These are phyloP conservation scores for Alviniconcha strummeri DNA, from an alignment of 2,888 invertebrate genomes.

Conservation along the genomic window DNA sequence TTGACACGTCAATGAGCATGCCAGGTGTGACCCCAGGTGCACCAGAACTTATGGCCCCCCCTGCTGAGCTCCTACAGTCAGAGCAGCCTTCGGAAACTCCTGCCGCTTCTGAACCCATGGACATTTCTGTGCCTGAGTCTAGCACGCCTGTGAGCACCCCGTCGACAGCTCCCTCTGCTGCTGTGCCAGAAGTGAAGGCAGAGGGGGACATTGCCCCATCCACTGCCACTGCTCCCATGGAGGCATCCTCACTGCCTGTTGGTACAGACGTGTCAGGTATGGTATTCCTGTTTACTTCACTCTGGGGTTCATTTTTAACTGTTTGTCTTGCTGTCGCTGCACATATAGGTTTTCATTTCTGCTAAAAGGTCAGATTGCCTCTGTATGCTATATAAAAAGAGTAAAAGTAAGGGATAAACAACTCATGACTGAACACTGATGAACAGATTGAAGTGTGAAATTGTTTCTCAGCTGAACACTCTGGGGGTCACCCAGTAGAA, in stretches of 20 bases:
- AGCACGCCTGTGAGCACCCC: conserved; percentile 21
- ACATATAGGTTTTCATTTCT: background rate
- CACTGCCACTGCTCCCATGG: conserved; percentile 2
- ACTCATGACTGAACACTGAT: too few relatives aligned
- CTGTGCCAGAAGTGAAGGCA: conserved; percentile 32
- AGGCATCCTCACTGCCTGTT: background rate
- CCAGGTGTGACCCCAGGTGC: background rate
- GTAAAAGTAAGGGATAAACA: too few relatives aligned
- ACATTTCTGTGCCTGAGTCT: background rate
- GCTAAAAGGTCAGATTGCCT: background rate
- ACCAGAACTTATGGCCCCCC: conserved; percentile 3
- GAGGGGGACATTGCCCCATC: conserved; percentile 26
- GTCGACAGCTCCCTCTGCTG: conserved; percentile 33
- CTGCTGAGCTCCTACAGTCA: conserved; percentile 26
- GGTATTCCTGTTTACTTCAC: background rate
- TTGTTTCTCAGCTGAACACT: too few relatives aligned
- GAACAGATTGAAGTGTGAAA: too few relatives aligned
- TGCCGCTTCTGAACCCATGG: conserved; percentile 15
- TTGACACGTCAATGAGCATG: too few relatives aligned
- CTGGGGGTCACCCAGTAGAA: too few relatives aligned
- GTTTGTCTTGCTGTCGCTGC: too few relatives aligned
- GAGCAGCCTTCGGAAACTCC: conserved; percentile 17
- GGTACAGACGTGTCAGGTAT: conserved; percentile 21
- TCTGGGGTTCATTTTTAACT: background rate
- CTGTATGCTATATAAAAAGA: background rate